These are phyloP conservation scores for Palythoa grandiflora DNA, from an alignment of 92 coral and sea anemone species.

Conservation along the genomic window DNA sequence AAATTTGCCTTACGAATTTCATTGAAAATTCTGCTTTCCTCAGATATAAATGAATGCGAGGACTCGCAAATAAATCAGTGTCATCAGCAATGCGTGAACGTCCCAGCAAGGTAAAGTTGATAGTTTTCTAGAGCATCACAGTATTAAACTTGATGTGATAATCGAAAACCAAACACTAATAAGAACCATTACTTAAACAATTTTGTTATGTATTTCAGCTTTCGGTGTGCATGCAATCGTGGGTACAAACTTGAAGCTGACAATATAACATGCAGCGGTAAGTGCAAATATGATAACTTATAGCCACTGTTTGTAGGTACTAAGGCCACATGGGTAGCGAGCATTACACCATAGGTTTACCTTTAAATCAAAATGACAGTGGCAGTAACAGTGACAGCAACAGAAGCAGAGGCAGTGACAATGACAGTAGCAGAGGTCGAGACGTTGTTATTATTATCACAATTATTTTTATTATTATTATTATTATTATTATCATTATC, in stretches of 20 bases:
- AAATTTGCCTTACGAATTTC: not conserved
- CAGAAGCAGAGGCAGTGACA: no score
- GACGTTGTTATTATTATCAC: no score
- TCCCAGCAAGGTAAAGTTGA: slow-evolving; percentile 81
- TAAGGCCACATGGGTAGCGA: not conserved
- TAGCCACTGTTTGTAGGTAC: not conserved
- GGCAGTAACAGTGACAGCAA: not conserved
- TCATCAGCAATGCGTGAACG: slow-evolving; percentile 83
- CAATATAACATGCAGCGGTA: slow-evolving; percentile 84
- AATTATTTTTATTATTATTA: no score
- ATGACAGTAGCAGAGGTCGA: no score
- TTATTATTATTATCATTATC: no score
- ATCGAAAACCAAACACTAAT: not conserved
- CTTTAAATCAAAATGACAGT: not conserved
- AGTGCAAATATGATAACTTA: not conserved
- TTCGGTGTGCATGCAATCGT: slow-evolving; percentile 81
- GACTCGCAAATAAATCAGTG: slow-evolving; percentile 63
- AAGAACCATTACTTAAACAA: not conserved
- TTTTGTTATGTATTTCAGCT: slow-evolving; percentile 56
- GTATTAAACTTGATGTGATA: not conserved
- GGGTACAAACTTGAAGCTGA: slow-evolving; percentile 83
- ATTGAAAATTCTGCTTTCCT: not conserved
- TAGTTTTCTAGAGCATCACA: not conserved
- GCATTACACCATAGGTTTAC: not conserved
- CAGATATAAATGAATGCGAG: slow-evolving; percentile 87